Percentiles rank a stretch among this genome's conserved stretches.
Conservation (phyloP, 2,113 vertebrate genomes). For the Hippocampus guttulatus region DNA sequence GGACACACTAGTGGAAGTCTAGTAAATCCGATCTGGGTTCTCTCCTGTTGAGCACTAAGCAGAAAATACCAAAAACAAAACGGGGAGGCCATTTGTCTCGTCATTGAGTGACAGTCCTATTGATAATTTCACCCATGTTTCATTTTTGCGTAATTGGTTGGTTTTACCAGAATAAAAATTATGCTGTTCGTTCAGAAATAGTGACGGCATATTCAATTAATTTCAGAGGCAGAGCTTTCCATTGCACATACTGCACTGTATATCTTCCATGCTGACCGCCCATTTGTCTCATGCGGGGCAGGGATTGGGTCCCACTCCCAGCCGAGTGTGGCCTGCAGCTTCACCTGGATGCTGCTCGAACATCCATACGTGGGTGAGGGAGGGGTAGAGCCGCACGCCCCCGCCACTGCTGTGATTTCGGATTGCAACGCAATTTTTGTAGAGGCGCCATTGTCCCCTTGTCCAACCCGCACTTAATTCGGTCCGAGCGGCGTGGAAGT, state of each 20-base stretch:
- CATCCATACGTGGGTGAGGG: conserved; percentile 45
- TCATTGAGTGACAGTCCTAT: background rate
- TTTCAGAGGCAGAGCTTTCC: background rate
- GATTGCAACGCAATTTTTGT: conserved; percentile 44
- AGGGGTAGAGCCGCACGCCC: conserved; percentile 36
- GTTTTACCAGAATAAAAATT: background rate
- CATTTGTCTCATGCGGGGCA: background rate
- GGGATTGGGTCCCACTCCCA: background rate
- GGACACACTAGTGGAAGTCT: background rate
- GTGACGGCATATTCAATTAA: background rate
- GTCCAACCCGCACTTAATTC: background rate
- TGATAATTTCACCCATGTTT: background rate
- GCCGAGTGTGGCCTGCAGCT: background rate
- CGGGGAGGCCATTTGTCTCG: no score
- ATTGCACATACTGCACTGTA: background rate
- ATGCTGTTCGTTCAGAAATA: background rate
- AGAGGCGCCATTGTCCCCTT: background rate
- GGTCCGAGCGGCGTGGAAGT: background rate
- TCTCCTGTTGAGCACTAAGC: background rate
- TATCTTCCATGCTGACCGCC: background rate
- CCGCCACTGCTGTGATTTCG: conserved; percentile 31
- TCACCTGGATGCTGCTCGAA: conserved; percentile 70
- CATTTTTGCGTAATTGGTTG: background rate
- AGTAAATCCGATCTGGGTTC: no score
- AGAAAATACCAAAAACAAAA: background rate